Base-by-base conservation (phyloP, 2,113 vertebrate genomes). In the Prunella fulvescens region DNA sequence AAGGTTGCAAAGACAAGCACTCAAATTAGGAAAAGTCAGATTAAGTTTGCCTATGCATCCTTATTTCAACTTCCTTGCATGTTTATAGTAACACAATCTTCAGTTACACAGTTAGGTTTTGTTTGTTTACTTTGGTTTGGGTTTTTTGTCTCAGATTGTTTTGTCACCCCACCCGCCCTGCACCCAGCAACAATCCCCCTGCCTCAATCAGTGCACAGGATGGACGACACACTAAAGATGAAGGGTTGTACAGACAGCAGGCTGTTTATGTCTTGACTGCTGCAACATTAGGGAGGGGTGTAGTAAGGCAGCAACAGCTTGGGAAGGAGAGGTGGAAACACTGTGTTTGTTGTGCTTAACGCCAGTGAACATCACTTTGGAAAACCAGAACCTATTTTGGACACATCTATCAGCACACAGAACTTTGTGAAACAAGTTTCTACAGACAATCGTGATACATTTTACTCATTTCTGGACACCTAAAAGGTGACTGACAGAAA, bases 121-220 rank as follows among this genome's bases (percentile, higher is more conserved):
- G 39, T 37, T 81, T 50, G 15, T 8, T 87, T 73, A 12, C 10
- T 73, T 92, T 40, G 10, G 50, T 33, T 51, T 62, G 31, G 1
- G 42, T 19, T 58, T 77, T 86, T 87, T 45, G 24, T 26, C 72
- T 67, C 3, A 0, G 31, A 53, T 33, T 39, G 35, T 72, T 82
- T 33, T 44, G 35, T 44, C 6, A 8, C 14, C 18, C 12, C 51
- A 58, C 33, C 37, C 5, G 0, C 67, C 40, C 44, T 50, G 29
- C 0, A 1, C 45, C 76, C 10, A 5, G 87, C 73, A 86, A 86
- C 48, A 93, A 76, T 64, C 93, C 96, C 93, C 93, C 90, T 97
- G 96, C 94, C 95, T 96, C 96, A 95, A 83, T 96, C 95, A 97
- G 94, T 96, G 95, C 96, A 97, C 95, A 97, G 85, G 94, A 97